Evolutionary conservation across 2,888 invertebrate genomes (phyloP), one percentile per base, ranked within the genome.

Genomic region (Heliconius aoede): DNA sequence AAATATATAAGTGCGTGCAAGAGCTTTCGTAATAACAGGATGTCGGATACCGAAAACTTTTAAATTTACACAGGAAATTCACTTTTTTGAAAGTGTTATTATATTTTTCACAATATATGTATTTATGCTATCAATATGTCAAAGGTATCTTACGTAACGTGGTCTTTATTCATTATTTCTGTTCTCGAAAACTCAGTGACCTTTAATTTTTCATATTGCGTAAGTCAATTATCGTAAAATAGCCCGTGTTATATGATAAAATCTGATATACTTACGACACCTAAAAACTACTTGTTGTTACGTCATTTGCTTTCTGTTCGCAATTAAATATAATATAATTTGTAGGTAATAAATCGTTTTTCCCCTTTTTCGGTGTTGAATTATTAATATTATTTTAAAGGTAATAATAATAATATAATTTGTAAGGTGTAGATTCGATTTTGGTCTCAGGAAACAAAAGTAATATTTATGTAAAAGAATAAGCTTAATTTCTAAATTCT

Each of bases 151-250:
- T 80, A 77, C 71, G 75, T 76, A 81, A 78, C 68, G 77, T 58
- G 67, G 75, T 77, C 75, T 80, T 78, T 64, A 75, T 78, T 78
- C 76, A 78, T 79, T 80, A 60, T 79, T 78, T 74, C 65, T 75
- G 69, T n/a, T 74, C 72, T 62, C 64, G 64, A 76, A 78, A 80
- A 71, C 64, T 61, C 65, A 62, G 46, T 76, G 72, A 76, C 76
- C 80, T 76, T 77, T 78, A 78, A 72, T 60, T 67, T 69, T 72
- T 64, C 30, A 58, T 15, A 26, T 75, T 77, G 73, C 69, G 61
- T 69, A 69, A 64, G 65, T 61, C 71, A 75, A 77, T 75, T 73
- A 73, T 64, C 67, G 72, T 60, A 79, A 71, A 55, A 71, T 40
- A 64, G 64, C 51, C 51, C 32, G 72, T 72, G 61, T 28, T 73